Evolutionary conservation across 2,113 vertebrate species (phyloP), one percentile per base, ranked within the genome.

Genomic region (Erpornis zantholeuca): DNA sequence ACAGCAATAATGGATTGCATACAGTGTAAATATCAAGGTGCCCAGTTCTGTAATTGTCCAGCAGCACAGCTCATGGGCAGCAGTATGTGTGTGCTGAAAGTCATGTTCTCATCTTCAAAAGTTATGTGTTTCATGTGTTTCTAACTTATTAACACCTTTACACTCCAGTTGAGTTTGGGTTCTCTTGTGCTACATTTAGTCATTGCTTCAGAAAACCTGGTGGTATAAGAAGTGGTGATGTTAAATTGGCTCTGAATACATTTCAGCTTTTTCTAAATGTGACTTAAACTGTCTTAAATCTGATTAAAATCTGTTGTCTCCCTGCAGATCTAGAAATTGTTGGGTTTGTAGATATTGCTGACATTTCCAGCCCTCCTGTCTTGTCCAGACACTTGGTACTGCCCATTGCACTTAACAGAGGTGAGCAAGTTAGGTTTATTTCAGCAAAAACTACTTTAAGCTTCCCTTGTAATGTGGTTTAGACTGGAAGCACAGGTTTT

Each of bases 261-360:
- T 79, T 47, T 89, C 15, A 88, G 23, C 73, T 95, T 2, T 85
- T 94, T 94, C 49, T 29, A 84, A 65, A 47, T 64, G 27, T 86
- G 64, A 72, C 15, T 70, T 92, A 13, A 56, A 61, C 35, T 53
- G 18, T 38, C 45, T 86, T 61, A 72, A 57, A 54, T 54, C 17
- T 81, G 81, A 83, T 20, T 76, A 91, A 16, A 47, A 52, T 54
- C 40, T 92, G 4, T 86, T 92, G 31, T 91, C 76, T 96, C 56
- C 79, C 95, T 95, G 57, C 97, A 99, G 99, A 99, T 94, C 97
- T 99, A 95, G 99, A 99, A 97, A 99, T 99, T 65, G 98, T 99
- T 94, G 99, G 99, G 4, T 99, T 99, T 97, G 99, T 99, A 97
- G 99, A 99, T 96, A 99, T 99, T 87, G 99, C 98, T 56, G 99